Conservation (phyloP, 1,140 invertebrate genomes). For the Pseudomyrmex gracilis region DNA sequence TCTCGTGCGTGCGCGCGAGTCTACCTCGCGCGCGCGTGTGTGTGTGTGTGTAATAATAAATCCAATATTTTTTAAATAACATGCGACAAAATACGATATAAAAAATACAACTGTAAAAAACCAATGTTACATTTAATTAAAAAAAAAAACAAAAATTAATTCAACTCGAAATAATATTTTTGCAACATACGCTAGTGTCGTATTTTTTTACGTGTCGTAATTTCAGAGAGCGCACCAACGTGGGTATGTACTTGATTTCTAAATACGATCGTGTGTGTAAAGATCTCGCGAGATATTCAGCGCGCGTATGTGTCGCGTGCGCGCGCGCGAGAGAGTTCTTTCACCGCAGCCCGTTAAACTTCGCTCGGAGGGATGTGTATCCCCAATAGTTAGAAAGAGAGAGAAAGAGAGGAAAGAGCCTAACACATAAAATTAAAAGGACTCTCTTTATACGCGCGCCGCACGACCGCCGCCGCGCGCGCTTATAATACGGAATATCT, state of each 20-base stretch:
- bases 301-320: slow-evolving; percentile 19
- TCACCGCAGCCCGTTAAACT: slow-evolving; percentile 52
- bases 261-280: slow-evolving; percentile 13
- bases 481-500: slow-evolving; percentile 9
- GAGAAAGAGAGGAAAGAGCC: slow-evolving; percentile 14
- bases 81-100: too few species aligned
- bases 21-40: too few species aligned
- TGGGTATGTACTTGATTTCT: neutral
- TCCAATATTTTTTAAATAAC: too few species aligned
- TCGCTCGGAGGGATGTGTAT: neutral
- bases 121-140: too few species aligned
- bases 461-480: neutral
- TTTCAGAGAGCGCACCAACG: too few species aligned
- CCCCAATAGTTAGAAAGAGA: neutral
- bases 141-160: too few species aligned
- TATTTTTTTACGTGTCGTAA: too few species aligned
- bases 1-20: too few species aligned
- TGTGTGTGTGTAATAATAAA: too few species aligned
- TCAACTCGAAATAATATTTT: too few species aligned
- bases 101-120: too few species aligned
- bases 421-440: slow-evolving; percentile 53
- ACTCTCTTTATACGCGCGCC: slow-evolving; percentile 26
- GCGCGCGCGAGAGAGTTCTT: slow-evolving; percentile 51
- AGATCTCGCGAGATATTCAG: slow-evolving; percentile 13
- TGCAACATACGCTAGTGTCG: too few species aligned